Evolutionary conservation across 2,113 vertebrate species (phyloP), one percentile per base, ranked within the genome.

Genomic region (Odontophorus gujanensis): DNA sequence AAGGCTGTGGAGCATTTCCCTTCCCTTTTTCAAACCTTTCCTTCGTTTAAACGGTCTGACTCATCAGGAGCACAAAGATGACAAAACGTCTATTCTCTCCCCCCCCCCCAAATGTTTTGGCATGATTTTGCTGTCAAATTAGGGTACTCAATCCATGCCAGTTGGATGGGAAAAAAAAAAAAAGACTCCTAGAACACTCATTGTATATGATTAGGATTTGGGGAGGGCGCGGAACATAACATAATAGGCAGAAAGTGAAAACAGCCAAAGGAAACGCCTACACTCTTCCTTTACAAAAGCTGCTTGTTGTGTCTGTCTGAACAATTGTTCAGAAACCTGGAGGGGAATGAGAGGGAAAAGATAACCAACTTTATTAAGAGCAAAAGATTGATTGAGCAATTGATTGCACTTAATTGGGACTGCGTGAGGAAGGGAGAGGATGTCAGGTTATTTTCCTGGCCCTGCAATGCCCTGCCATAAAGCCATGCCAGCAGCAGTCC

Each of bases 271-370:
- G 95, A 95, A 96, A 96, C 95, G 89, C 96, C 96, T 95, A 96
- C 88, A 77, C 92, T 97, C 96, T 96, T 95, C 92, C 95, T 96
- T 96, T 85, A 95, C 89, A 95, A 94, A 96, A 96, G 94, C 86
- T 92, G 86, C 85, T 96, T 96, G 93, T 96, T 96, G 95, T 96
- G 96, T 97, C 96, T 97, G 94, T 91, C 93, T 94, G 89, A 96
- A 95, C 94, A 96, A 95, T 95, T 96, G 94, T 92, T 90, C 43
- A 92, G 92, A 95, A 96, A 94, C 81, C 94, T 94, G 69, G 89
- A 96, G 95, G 94, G 88, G 90, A 90, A 95, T 69, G 85, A 93
- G 68, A 58, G 90, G 85, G 94, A 74, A 93, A 90, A 96, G 95
- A 96, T 96, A 96, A 95, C 83, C 1, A 61, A 74, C 92, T 96